Base-by-base conservation (phyloP, 1,140 invertebrate genomes). In the Tetramorium parvispinum region DNA sequence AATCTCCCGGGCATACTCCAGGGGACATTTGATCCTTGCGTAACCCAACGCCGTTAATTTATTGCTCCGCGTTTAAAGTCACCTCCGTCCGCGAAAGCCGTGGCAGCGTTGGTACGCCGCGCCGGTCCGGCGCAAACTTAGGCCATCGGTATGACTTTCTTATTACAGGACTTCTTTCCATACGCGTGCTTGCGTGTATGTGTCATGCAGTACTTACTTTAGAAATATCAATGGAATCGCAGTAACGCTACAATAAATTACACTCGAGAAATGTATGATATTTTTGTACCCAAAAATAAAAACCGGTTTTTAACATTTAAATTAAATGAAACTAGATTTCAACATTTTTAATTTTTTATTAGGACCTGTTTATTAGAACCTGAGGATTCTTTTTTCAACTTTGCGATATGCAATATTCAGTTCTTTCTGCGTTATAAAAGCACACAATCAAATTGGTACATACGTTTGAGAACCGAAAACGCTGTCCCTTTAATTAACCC, bases 11-110 rank as follows among this genome's bases (percentile, higher is more conserved):
- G 93, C 93, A 94, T 95, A 95, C 95, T 95, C 94, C 94, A 92
- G 94, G 94, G 93, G 94, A 95, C 95, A 95, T 95, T 95, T 95
- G 95, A 95, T 95, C 95, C 95, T 95, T 95, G 95, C 95, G 95
- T 95, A 95, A 95, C 95, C 94, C 94, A 95, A 95, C 94, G 94
- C 94, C 93, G 94, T 95, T 95, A 95, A 95, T 95, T 95, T 95
- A 95, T 95, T 95, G 94, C 94, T 90, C 90, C 94, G 93, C 94
- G 94, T 95, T 95, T 95, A 94, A 94, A 94, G 94, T 95, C 94
- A 95, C 94, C 94, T 94, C 92, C 91, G 90, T 92, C 90, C 91
- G 92, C 93, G 93, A 92, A 88, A 91, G 89, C 79, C 73, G 51
- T 86, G 61, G 81, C 76, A 87, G 85, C 78, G 76, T 57, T 77